These are phyloP conservation scores for Podarcis raffonei DNA, from an alignment of 2,113 vertebrate species.

Conservation along the genomic window DNA sequence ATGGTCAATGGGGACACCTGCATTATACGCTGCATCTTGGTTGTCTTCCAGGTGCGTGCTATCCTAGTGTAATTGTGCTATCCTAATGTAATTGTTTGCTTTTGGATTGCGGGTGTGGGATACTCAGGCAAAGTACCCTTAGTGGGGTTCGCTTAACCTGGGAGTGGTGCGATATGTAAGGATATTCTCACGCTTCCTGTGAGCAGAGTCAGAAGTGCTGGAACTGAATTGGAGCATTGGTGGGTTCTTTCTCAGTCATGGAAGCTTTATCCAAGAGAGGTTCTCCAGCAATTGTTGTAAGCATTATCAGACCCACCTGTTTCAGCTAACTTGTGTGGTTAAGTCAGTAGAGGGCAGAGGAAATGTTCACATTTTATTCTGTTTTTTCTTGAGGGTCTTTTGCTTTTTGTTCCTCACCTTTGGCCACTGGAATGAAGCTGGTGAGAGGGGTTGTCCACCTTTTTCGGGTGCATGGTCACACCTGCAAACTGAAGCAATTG, in stretches of 20 bases:
- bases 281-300: neutral
- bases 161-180: neutral
- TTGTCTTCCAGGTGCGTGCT: conserved; percentile 92
- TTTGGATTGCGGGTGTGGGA: neutral
- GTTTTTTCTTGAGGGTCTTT: neutral
- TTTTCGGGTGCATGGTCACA: too few relatives aligned
- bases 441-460: too few relatives aligned
- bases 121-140: neutral
- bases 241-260: too few relatives aligned
- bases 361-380: neutral
- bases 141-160: neutral
- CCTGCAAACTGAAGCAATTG: too few relatives aligned
- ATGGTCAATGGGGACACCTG: conserved; percentile 96
- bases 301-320: neutral
- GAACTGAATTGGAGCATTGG: neutral
- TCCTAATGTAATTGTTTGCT: neutral
- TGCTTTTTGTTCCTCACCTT: neutral
- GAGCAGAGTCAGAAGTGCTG: neutral
- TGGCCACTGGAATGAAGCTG: neutral
- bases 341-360: neutral
- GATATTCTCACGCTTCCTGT: neutral
- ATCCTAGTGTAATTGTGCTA: neutral
- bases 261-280: neutral
- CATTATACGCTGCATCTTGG: conserved; percentile 95
- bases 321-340: neutral